phyloP scores from a whole-genome alignment of 2,888 invertebrate species.

The Chymomyza procnemis region DNA sequence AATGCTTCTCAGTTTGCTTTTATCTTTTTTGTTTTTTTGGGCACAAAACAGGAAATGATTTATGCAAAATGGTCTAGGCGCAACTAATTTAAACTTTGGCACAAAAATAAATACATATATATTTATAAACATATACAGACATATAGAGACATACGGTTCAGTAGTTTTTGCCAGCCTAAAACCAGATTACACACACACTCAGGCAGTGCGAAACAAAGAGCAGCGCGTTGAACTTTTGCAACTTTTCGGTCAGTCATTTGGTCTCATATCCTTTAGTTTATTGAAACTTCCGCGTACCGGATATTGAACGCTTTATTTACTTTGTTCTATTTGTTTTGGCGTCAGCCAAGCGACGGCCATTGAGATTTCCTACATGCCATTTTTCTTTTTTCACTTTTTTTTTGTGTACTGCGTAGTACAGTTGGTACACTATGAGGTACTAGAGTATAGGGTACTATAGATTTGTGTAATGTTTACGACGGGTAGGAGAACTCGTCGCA shows the following conservation, averaged over 20 bases:
- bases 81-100: conserved; percentile 63
- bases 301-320: conserved; percentile 59
- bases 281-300: conserved; percentile 59
- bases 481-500: too few relatives aligned
- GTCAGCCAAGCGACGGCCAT: background rate
- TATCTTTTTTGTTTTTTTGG: background rate
- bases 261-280: conserved; percentile 62
- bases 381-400: background rate
- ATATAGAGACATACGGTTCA: background rate
- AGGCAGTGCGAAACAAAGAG: background rate
- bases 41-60: conserved; percentile 63
- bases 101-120: conserved; percentile 14
- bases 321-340: conserved; percentile 2
- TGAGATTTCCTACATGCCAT: background rate
- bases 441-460: too few relatives aligned
- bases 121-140: conserved; percentile 7
- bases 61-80: conserved; percentile 59
- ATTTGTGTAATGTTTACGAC: too few relatives aligned
- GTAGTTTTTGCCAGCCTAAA: background rate
- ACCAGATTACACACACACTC: conserved; percentile 2
- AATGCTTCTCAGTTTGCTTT: conserved; percentile 25
- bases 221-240: background rate
- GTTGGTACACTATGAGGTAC: too few relatives aligned
- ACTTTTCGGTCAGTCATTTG: conserved; percentile 59
- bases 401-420: too few relatives aligned